Base-by-base conservation (phyloP, 2,113 vertebrate species). In the Parus major region DNA sequence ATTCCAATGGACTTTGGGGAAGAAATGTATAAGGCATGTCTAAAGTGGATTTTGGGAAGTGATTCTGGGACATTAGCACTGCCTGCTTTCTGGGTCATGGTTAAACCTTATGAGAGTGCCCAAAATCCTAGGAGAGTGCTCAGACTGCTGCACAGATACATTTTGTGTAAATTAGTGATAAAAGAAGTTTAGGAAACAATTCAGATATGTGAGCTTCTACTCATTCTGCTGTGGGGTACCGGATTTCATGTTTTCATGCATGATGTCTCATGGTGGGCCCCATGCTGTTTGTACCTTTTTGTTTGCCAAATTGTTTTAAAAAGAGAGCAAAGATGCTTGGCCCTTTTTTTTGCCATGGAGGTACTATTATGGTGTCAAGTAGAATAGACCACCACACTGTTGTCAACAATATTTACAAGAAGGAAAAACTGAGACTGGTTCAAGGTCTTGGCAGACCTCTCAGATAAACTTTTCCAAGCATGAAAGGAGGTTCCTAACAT, bases 401-500 rank as follows among this genome's bases (percentile, higher is more conserved):
- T 8, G 4, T 63, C 39, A 83, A 25, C 17, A 57, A 55, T 52
- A 94, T 35, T 47, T 29, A 64, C 71, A 89, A 33, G 52, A 81
- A 78, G 28, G 15, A 41, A 91, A 81, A 89, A 11, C 5, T 49
- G 36, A 68, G n/a, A 64, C 36, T 69, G 47, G 13, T 59, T 90
- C 16, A 76, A n/a, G 6, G 1, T 35, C 35, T 19, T 71, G 35
- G 6, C 44, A 82, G 64, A 82, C 8, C 12, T 75, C 28, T 64
- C 33, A 50, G 24, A 57, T 24, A 63, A 78, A 63, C 13, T 68
- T 60, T 47, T 5, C 3, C 12, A 61, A 59, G 35, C 10, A 47
- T 29, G 39, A 71, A 84, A 68, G 12, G n/a, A 18, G 9, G 9
- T 4, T 61, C 35, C n/a, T 77, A 63, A 50, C 0, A 0, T 46